Base-by-base conservation (phyloP, 2,888 invertebrate species). In the Cancer borealis region DNA sequence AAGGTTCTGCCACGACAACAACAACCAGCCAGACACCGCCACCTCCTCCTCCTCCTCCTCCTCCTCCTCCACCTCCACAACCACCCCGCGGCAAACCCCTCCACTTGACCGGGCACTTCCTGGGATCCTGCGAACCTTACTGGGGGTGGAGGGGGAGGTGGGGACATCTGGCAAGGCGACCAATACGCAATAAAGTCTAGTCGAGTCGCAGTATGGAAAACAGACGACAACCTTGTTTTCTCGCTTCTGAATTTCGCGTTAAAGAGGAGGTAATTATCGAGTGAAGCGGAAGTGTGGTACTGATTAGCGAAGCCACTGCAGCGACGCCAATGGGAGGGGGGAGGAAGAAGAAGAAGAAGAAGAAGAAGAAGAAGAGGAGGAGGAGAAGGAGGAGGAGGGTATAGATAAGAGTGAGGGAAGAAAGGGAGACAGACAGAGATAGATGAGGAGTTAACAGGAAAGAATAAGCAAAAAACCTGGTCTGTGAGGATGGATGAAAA, bases 391-490 rank as follows among this genome's bases (percentile, higher is more conserved):
- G 49, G 47, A 89, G 14, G 47, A 46, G 87, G 87, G 79, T 73
- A 30, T 30, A 39, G 73, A 91, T n/a, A 30, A 6, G 92, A 92
- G 87, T 5, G 73, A 14, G 73, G 26, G 73, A 14, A n/a, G 26
- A 92, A 45, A 47, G 46, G 47, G 92, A 47, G 47, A 47, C n/a
- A 92, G 84, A 89, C 45, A 88, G 88, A 88, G 88, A 88, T 45
- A 88, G 88, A 88, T 54, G 54, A 14, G 54, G 54, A 54, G 54
- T 54, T 54, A 54, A 54, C 54, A 17, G 54, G 54, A 14, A 54
- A 17, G 54, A 54, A 54, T 12, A 54, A 54, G 54, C 10, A 47
- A 45, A 46, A 73, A 21, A 47, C 47, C 47, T 17, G 88, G 88
- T 47, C 21, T 3, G 73, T 14, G 54, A 21, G 45, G 21, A n/a